Conservation (phyloP, 2,113 vertebrate genomes). For the Bungarus multicinctus region DNA sequence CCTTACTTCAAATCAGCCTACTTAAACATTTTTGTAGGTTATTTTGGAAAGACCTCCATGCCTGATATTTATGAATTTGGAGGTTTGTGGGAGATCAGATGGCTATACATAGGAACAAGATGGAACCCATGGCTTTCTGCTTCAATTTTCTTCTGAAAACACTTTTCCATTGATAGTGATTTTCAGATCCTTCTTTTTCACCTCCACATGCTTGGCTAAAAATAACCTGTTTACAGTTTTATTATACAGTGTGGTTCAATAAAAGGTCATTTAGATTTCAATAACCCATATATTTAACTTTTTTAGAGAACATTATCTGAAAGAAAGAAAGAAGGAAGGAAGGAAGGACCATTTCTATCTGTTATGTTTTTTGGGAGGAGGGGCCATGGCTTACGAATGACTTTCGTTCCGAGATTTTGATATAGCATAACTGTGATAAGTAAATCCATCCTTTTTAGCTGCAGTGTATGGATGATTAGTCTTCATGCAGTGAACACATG, state of each 20-base stretch:
- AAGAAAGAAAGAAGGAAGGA: not conserved
- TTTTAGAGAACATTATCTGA: not conserved
- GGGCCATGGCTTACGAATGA: not conserved
- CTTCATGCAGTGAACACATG: not conserved
- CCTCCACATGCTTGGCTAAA: slow-evolving; percentile 20
- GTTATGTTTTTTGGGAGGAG: not conserved
- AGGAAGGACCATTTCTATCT: not conserved
- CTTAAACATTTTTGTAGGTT: slow-evolving; percentile 56
- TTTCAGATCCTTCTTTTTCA: slow-evolving; percentile 28
- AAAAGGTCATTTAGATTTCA: not conserved
- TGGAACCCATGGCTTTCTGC: slow-evolving; percentile 52
- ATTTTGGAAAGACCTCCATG: slow-evolving; percentile 66
- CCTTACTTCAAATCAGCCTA: slow-evolving; percentile 56
- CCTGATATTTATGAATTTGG: slow-evolving; percentile 65
- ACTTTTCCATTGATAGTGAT: slow-evolving; percentile 37
- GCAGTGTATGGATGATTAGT: not conserved
- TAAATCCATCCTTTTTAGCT: not conserved
- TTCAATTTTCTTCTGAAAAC: slow-evolving; percentile 56
- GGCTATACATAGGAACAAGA: slow-evolving; percentile 69
- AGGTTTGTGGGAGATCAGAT: slow-evolving; percentile 67
- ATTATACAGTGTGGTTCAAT: slow-evolving; percentile 11
- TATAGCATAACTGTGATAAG: not conserved
- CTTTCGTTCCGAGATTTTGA: not conserved
- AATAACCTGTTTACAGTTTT: slow-evolving; percentile 35
- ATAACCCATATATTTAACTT: not conserved